phyloP scores from a whole-genome alignment of 2,113 vertebrate genomes.

The Nothobranchius furzeri region DNA sequence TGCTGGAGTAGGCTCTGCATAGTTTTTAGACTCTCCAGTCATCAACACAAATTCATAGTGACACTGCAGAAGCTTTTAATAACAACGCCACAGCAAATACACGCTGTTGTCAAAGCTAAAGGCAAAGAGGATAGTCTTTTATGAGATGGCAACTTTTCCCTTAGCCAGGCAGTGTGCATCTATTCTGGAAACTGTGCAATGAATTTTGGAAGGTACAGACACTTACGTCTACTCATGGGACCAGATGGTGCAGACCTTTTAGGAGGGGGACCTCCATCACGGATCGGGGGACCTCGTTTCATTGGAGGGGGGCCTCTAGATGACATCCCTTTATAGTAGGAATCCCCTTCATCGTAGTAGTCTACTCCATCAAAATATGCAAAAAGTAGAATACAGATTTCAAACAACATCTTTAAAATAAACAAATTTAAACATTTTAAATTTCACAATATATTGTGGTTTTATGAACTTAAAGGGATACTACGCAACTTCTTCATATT shows the following conservation, averaged over 20 bases:
- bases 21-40: no score
- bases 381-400: not conserved
- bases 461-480: not conserved
- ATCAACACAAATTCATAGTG: no score
- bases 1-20: no score
- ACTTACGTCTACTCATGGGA: constrained; percentile 90
- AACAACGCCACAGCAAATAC: no score
- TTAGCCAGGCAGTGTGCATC: not conserved
- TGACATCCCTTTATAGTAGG: constrained; percentile 84
- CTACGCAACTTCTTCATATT: no score
- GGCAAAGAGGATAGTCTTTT: no score
- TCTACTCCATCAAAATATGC: constrained; percentile 48
- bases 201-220: not conserved
- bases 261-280: constrained; percentile 92
- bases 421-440: not conserved
- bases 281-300: constrained; percentile 93
- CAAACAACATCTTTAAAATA: not conserved
- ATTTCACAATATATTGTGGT: not conserved
- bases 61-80: no score
- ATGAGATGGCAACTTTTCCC: no score
- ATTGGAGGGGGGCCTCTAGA: constrained; percentile 93
- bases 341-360: constrained; percentile 72
- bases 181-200: not conserved
- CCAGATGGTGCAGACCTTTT: constrained; percentile 93
- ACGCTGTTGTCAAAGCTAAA: no score